These are phyloP conservation scores for Dendrolimus pini DNA, from an alignment of 2,888 invertebrate species.

Conservation along the genomic window DNA sequence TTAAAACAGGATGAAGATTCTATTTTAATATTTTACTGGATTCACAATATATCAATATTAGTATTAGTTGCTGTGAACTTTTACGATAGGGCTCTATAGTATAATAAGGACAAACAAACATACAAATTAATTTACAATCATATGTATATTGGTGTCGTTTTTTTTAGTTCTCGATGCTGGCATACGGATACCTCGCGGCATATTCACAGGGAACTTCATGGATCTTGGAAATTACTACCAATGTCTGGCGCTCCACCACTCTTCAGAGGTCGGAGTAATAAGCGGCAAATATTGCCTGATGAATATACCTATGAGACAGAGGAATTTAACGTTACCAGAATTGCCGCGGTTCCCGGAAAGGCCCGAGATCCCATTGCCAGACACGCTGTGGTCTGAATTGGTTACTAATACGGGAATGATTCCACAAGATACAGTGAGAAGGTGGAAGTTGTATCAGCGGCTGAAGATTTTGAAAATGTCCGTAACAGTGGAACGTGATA, in stretches of 20 bases:
- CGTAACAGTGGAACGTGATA: no score
- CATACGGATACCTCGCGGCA: conserved; percentile 39
- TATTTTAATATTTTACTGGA: no score
- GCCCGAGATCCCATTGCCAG: conserved; percentile 16
- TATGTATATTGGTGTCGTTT: no score
- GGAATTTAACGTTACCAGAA: conserved; percentile 18
- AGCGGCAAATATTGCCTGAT: conserved; percentile 54
- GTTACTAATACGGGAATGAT: conserved; percentile 10
- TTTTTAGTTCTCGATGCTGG: conserved; percentile 46
- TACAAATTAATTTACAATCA: no score
- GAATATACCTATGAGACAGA: conserved; percentile 29
- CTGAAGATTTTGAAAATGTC: no score
- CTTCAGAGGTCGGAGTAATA: conserved; percentile 25
- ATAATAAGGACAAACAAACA: no score
- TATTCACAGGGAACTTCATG: conserved; percentile 31
- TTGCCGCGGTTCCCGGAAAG: conserved; percentile 19
- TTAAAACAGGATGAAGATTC: no score
- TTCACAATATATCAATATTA: no score
- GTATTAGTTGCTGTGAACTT: no score
- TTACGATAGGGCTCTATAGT: no score
- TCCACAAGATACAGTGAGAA: conserved; percentile 4
- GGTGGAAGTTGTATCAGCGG: no score
- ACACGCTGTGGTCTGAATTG: conserved; percentile 13
- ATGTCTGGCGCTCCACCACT: conserved; percentile 37
- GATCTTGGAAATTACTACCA: conserved; percentile 45